phyloP scores from a whole-genome alignment of 2,888 invertebrate species.

The Limnephilus rhombicus region DNA sequence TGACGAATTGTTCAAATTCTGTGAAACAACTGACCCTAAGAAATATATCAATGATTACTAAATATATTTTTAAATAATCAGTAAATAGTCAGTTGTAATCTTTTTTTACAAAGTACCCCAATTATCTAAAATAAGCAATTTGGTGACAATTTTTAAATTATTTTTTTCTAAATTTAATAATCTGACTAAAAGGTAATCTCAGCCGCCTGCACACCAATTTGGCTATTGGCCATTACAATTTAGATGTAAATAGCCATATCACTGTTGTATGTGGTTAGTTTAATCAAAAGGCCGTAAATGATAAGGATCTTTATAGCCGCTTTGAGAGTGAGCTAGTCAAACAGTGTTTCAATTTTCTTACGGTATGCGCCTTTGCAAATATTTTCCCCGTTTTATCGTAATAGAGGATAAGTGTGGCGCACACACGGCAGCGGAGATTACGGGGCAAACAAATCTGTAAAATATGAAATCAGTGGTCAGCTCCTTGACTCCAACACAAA shows the following conservation, averaged over 20 bases:
- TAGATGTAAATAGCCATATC: constrained; percentile 7
- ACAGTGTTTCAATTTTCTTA: constrained; percentile 25
- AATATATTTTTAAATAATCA: background rate
- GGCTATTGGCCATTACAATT: background rate
- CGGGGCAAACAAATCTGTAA: background rate
- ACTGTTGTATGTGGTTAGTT: constrained; percentile 24
- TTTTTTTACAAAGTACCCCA: background rate
- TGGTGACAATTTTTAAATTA: too few relatives aligned
- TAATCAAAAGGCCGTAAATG: constrained; percentile 35
- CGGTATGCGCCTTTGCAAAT: constrained; percentile 20
- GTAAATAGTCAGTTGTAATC: background rate
- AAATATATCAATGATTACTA: background rate
- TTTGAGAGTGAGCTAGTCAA: background rate
- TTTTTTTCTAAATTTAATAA: background rate
- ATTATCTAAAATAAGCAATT: background rate
- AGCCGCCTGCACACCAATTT: background rate
- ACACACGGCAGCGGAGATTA: background rate
- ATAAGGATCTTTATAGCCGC: constrained; percentile 16
- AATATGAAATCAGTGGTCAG: background rate
- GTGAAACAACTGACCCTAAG: too few relatives aligned
- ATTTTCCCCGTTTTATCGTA: constrained; percentile 21
- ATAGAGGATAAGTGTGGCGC: background rate
- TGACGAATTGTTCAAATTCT: too few relatives aligned
- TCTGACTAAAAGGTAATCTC: background rate
- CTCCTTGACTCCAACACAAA: background rate